Percentiles rank a stretch among this genome's conserved stretches.
Evolutionary conservation across 2,797 vertebrate genomes (phyloP).

Genomic region (Remorina albescens): DNA sequence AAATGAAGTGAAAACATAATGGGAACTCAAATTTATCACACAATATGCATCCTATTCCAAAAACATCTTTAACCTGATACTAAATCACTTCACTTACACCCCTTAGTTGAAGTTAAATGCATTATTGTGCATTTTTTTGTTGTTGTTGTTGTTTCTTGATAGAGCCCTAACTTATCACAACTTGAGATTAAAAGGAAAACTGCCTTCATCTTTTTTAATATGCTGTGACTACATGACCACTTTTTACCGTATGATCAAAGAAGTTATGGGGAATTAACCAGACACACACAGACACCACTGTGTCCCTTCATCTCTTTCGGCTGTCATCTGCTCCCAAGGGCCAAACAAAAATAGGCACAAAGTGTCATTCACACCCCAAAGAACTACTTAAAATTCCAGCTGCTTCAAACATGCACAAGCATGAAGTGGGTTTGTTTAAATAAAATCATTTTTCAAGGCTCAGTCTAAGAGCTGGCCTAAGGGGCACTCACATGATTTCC

Average conservation of each 20-base stretch:
- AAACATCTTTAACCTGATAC: background rate
- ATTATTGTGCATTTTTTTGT: background rate
- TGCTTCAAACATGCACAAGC: slow-evolving; percentile 42
- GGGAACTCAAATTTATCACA: background rate
- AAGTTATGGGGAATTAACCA: slow-evolving; percentile 8
- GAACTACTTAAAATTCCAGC: slow-evolving; percentile 56
- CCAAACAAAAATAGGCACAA: slow-evolving; percentile 59
- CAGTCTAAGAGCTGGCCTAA: slow-evolving; percentile 33
- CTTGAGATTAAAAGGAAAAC: background rate
- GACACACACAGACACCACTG: slow-evolving; percentile 22
- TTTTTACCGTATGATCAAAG: slow-evolving; percentile 15
- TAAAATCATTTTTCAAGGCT: slow-evolving; percentile 42
- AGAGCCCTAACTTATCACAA: background rate
- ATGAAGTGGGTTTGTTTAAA: slow-evolving; percentile 43
- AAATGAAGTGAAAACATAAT: background rate
- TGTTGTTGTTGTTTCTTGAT: background rate
- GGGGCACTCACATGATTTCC: slow-evolving; percentile 61
- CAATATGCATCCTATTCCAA: background rate
- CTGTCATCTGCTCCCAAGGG: slow-evolving; percentile 51
- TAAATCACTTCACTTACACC: background rate
- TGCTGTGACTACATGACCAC: background rate
- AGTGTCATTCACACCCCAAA: slow-evolving; percentile 48
- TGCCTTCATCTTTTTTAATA: background rate
- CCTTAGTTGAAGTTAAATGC: background rate
- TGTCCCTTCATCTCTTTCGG: slow-evolving; percentile 38